These are phyloP conservation scores for Xyliphius kryptos DNA, from an alignment of 2,113 vertebrate species.

Conservation along the genomic window DNA sequence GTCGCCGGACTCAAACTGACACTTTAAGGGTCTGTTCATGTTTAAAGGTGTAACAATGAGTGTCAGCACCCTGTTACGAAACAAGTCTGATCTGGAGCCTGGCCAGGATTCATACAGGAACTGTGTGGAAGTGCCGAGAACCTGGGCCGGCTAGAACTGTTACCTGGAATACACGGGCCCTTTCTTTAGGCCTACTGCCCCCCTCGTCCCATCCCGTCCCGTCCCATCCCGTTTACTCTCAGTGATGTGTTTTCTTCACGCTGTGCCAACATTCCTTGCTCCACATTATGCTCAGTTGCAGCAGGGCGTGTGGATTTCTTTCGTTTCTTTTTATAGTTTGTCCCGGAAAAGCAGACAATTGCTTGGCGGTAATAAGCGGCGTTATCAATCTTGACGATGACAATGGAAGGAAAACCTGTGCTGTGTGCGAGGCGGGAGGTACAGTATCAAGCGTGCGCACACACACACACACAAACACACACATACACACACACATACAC, in stretches of 20 bases:
- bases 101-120: too few species aligned
- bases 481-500: too few species aligned
- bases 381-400: conserved; percentile 90
- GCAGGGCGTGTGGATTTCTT: conserved; percentile 80
- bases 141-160: background rate
- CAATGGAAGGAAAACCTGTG: conserved; percentile 94
- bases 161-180: conserved; percentile 5
- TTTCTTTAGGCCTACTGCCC: background rate
- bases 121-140: background rate
- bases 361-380: conserved; percentile 91
- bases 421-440: conserved; percentile 80
- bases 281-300: conserved; percentile 19
- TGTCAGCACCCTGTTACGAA: too few species aligned
- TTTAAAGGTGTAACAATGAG: too few species aligned
- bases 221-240: background rate
- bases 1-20: background rate
- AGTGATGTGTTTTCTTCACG: conserved; percentile 19
- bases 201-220: too few species aligned
- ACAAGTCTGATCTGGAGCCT: too few species aligned
- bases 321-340: conserved; percentile 99
- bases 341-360: conserved; percentile 97
- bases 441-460: conserved; percentile 63
- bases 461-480: conserved; percentile 12
- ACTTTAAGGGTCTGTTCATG: background rate
- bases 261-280: conserved; percentile 36